phyloP scores from a whole-genome alignment of 2,113 vertebrate species.

The Jacana jacana region DNA sequence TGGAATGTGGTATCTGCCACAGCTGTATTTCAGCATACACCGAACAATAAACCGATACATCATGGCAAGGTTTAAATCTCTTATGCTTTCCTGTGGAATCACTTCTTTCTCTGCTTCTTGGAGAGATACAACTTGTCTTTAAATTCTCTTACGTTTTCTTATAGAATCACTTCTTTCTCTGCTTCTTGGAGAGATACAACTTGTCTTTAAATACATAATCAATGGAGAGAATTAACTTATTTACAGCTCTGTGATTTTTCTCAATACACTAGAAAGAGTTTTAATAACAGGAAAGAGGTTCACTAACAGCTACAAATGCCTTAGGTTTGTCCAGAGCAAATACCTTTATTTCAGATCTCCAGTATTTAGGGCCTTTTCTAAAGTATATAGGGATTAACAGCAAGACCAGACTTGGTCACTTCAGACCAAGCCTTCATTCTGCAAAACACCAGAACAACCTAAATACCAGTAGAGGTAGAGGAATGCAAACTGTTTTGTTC shows the following conservation, averaged over 20 bases:
- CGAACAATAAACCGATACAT: conserved; percentile 26
- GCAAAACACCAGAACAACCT: not conserved
- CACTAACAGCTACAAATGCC: not conserved
- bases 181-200: not conserved
- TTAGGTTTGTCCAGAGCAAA: not conserved
- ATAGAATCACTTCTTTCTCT: not conserved
- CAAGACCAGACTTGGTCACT: not conserved
- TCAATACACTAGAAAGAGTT: not conserved
- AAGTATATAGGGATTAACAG: not conserved
- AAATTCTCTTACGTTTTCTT: not conserved
- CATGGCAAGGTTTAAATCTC: not conserved
- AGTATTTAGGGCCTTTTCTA: not conserved
- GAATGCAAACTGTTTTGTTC: not conserved
- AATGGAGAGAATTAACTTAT: not conserved
- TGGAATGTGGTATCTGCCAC: conserved; percentile 4
- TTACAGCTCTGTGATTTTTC: not conserved
- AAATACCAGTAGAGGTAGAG: not conserved
- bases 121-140: not conserved
- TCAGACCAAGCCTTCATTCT: not conserved
- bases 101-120: not conserved
- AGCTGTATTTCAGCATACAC: not conserved
- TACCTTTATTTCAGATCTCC: not conserved
- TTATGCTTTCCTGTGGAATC: not conserved
- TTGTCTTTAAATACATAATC: not conserved
- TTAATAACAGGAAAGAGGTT: not conserved